These are phyloP conservation scores for Trissonchulus latispiculum DNA, from an alignment of 2,888 invertebrate genomes.

Conservation along the genomic window DNA sequence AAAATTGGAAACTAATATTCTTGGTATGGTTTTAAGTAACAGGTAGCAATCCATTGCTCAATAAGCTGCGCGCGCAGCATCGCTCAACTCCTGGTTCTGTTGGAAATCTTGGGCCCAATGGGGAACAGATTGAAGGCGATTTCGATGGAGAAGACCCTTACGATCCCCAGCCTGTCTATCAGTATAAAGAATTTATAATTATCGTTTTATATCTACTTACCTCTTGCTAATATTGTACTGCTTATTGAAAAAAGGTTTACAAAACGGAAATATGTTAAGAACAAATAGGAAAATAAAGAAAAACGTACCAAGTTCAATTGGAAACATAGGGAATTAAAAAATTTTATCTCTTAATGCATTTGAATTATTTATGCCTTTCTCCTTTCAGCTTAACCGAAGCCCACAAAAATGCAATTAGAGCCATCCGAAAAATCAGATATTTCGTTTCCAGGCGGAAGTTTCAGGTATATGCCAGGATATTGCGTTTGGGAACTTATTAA, in stretches of 20 bases:
- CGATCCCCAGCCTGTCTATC: background rate
- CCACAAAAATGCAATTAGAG: constrained; percentile 81
- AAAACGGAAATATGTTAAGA: too few relatives aligned
- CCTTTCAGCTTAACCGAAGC: constrained; percentile 62
- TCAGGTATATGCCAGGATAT: constrained; percentile 53
- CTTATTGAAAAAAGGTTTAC: too few relatives aligned
- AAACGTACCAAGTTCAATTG: too few relatives aligned
- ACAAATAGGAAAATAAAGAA: too few relatives aligned
- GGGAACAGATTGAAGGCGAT: background rate
- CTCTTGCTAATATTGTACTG: too few relatives aligned
- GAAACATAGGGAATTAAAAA: too few relatives aligned
- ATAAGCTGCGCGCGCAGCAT: background rate
- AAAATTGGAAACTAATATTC: too few relatives aligned
- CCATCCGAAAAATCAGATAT: constrained; percentile 88
- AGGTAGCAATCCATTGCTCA: background rate
- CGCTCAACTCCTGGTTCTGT: background rate
- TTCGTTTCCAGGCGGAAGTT: constrained; percentile 86
- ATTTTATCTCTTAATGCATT: too few relatives aligned
- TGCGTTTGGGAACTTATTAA: background rate
- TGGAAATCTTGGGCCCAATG: background rate
- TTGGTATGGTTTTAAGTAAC: too few relatives aligned
- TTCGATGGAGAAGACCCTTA: background rate
- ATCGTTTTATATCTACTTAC: too few relatives aligned
- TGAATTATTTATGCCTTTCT: background rate
- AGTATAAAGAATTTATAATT: too few relatives aligned